Evolutionary conservation across 1,140 invertebrate species (phyloP).

Genomic region (Drosophila pandora): DNA sequence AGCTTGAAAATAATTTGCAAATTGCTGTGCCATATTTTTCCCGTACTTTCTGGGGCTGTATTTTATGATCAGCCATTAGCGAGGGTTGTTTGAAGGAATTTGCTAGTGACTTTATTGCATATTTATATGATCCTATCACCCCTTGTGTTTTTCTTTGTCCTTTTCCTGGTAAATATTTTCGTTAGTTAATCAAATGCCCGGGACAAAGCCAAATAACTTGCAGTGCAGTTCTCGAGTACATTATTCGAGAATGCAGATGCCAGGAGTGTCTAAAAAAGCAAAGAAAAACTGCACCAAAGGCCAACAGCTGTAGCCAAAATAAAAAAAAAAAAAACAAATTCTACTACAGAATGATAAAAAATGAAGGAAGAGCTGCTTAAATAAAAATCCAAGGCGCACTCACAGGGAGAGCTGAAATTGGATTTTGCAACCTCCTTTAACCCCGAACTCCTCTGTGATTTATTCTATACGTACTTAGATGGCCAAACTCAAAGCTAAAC

Average conservation of each 20-base stretch:
- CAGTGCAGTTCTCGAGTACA: slow-evolving; percentile 49
- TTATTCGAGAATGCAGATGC: slow-evolving; percentile 31
- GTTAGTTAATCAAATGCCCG: slow-evolving; percentile 72
- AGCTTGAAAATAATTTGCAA: slow-evolving; percentile 81
- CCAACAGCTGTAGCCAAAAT: slow-evolving; percentile 2
- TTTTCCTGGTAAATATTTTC: slow-evolving; percentile 45
- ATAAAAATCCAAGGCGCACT: slow-evolving; percentile 55
- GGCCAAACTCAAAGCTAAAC: slow-evolving; percentile 19
- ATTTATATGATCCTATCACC: slow-evolving; percentile 47
- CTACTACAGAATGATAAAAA: slow-evolving; percentile 1
- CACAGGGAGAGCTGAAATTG: slow-evolving; percentile 58
- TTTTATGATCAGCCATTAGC: slow-evolving; percentile 71
- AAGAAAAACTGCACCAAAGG: slow-evolving; percentile 6
- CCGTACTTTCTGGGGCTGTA: slow-evolving; percentile 36
- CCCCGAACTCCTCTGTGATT: slow-evolving; percentile 57
- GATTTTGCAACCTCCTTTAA: slow-evolving; percentile 49
- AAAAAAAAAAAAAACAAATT: background rate
- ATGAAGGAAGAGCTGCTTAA: slow-evolving; percentile 53
- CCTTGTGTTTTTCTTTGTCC: background rate
- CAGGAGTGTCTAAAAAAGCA: slow-evolving; percentile 21
- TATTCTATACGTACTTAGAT: slow-evolving; percentile 62
- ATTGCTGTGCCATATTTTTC: slow-evolving; percentile 74
- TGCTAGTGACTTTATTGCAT: slow-evolving; percentile 49
- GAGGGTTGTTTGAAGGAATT: slow-evolving; percentile 52
- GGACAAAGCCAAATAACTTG: slow-evolving; percentile 57